Conservation (phyloP, 2,797 vertebrate species). For the Acipenser transmontanus region DNA sequence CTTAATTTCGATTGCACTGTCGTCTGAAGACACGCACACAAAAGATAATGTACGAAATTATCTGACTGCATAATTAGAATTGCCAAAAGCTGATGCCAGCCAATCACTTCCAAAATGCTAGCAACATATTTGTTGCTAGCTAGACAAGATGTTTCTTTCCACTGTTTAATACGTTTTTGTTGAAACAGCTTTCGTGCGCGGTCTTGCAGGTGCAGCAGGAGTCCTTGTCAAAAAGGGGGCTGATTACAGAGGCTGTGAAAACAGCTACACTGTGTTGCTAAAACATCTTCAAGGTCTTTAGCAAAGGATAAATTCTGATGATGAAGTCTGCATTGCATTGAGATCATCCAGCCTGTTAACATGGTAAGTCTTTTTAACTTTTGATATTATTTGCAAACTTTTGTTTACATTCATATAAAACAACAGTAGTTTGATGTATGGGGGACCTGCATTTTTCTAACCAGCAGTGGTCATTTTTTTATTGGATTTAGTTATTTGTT, state of each 20-base stretch:
- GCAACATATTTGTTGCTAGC: constrained; percentile 23
- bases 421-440: too few species aligned
- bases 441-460: too few species aligned
- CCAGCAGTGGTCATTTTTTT: too few species aligned
- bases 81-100: constrained; percentile 17
- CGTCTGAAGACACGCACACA: constrained; percentile 33
- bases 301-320: constrained; percentile 69
- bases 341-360: constrained; percentile 34
- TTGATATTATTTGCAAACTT: too few species aligned
- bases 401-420: too few species aligned
- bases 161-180: constrained; percentile 14
- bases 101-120: constrained; percentile 29
- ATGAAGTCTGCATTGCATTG: constrained; percentile 34
- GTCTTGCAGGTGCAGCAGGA: constrained; percentile 64
- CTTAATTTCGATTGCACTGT: constrained; percentile 45
- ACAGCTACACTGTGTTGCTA: constrained; percentile 73
- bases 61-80: constrained; percentile 28
- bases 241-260: constrained; percentile 53
- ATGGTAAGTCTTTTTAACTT: constrained; percentile 53
- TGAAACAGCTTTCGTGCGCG: constrained; percentile 6
- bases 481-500: too few species aligned
- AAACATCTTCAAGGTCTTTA: constrained; percentile 82
- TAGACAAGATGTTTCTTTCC: constrained; percentile 14
- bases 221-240: constrained; percentile 50
- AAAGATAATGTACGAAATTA: constrained; percentile 50